Base-by-base conservation (phyloP, 2,797 vertebrate species). In the Xenentodon cancila region DNA sequence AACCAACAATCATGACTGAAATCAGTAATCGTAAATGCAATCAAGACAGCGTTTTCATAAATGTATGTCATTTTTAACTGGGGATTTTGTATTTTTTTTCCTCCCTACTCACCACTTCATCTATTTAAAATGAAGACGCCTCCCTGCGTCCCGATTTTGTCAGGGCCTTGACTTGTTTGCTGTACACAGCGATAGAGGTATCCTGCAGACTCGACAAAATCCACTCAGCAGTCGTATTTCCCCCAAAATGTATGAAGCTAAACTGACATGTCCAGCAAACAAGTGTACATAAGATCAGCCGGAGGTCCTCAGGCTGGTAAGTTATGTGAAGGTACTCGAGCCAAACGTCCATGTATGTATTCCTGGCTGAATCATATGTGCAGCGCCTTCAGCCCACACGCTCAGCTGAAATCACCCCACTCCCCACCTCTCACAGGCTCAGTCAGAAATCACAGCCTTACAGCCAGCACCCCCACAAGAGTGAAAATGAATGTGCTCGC, bases 401-500 rank as follows among this genome's bases (percentile, higher is more conserved):
- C 18, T 46, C 9, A 21, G 67, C 52, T 74, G 58, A 82, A 87
- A 81, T 49, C 42, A 11, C 54, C 57, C 67, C 79, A 73, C 64
- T 64, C 49, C 58, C 58, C 34, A 22, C 20, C 68, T 79, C 80
- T 61, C 75, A 68, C 80, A 54, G 27, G 59, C 85, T 73, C 84
- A 82, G 82, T 80, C 77, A 88, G 84, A 84, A 80, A 85, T 90
- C 87, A 77, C 84, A 87, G 74, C 77, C 77, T 84, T 66, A 52
- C 83, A 89, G 88, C 84, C 85, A 81, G 87, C 75, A 77, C 89
- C 84, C 88, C 82, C 76, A 85, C 86, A 82, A 62, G 80, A 76
- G 88, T 90, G 89, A 85, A 92, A 92, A 89, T 89, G 81, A 89
- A 87, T 80, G 77, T 81, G 75, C 74, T 77, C 77, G 53, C 77